phyloP scores from a whole-genome alignment of 2,797 vertebrate species.

The Danio choprae region DNA sequence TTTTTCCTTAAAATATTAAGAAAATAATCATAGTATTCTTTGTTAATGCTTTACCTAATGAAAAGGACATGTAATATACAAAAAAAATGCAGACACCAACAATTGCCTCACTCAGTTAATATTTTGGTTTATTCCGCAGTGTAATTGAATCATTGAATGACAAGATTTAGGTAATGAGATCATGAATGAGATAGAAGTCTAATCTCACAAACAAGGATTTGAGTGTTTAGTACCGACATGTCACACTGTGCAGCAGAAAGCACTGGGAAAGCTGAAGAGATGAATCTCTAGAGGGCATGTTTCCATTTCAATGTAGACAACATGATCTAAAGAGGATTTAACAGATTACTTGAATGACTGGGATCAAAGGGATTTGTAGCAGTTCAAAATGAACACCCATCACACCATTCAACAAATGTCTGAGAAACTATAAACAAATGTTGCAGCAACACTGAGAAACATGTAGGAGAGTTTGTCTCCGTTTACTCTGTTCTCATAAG shows the following conservation, averaged over 20 bases:
- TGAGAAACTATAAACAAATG: background rate
- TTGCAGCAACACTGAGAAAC: background rate
- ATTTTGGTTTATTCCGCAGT: background rate
- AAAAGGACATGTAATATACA: background rate
- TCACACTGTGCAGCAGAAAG: background rate
- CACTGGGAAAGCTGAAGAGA: conserved; percentile 2
- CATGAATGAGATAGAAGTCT: background rate
- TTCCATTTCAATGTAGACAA: conserved; percentile 38
- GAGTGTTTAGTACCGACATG: conserved; percentile 1
- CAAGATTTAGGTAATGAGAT: conserved; percentile 13
- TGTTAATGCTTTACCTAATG: background rate
- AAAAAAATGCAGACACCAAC: background rate
- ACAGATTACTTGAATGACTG: conserved; percentile 41
- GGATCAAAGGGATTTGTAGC: conserved; percentile 29
- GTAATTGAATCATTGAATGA: background rate
- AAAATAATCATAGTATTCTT: too few species aligned
- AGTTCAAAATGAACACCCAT: conserved; percentile 8
- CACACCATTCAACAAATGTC: conserved; percentile 15
- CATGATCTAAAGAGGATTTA: conserved; percentile 45
- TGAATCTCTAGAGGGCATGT: conserved; percentile 17
- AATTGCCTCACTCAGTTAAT: background rate
- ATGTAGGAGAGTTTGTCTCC: background rate
- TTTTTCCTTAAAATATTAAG: background rate
- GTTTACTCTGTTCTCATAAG: background rate
- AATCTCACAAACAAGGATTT: conserved; percentile 3